These are phyloP conservation scores for Drosophila pectinifera DNA, from an alignment of 1,140 invertebrate species.

Conservation along the genomic window DNA sequence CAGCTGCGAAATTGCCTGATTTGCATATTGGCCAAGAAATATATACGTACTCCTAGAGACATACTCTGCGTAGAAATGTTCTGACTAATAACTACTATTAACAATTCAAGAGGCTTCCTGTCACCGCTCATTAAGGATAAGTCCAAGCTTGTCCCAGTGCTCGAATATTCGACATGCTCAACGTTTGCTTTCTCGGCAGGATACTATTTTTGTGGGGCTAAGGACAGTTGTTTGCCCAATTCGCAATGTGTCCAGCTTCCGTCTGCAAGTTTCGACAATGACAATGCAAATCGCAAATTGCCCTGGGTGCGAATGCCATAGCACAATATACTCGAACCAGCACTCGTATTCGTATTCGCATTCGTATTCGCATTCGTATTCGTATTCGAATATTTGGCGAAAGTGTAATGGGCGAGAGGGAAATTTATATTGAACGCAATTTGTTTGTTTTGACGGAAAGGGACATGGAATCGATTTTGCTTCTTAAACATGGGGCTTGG, in stretches of 20 bases:
- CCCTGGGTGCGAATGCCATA: constrained; percentile 32
- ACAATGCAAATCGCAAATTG: constrained; percentile 54
- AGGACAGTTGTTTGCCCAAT: constrained; percentile 54
- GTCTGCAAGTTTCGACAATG: constrained; percentile 49
- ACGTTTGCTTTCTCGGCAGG: not conserved
- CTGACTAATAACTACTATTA: constrained; percentile 65
- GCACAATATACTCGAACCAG: constrained; percentile 10
- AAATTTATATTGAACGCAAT: constrained; percentile 44
- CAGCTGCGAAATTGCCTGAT: constrained; percentile 47
- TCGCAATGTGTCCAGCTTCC: constrained; percentile 28
- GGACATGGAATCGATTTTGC: constrained; percentile 26
- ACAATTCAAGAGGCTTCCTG: constrained; percentile 60
- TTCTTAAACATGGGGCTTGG: constrained; percentile 4
- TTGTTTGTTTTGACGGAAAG: constrained; percentile 34
- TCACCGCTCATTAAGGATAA: constrained; percentile 62
- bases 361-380: not conserved
- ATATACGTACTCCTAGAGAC: constrained; percentile 33
- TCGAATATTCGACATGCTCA: constrained; percentile 6
- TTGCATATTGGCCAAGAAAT: constrained; percentile 35
- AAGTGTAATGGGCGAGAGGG: constrained; percentile 21
- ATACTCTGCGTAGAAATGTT: constrained; percentile 20
- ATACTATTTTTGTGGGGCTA: constrained; percentile 14
- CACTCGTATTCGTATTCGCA: not conserved
- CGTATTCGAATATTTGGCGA: constrained; percentile 15
- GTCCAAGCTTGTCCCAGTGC: constrained; percentile 1